Conservation (phyloP, 1,140 invertebrate genomes). For the Drosophila athabasca region DNA sequence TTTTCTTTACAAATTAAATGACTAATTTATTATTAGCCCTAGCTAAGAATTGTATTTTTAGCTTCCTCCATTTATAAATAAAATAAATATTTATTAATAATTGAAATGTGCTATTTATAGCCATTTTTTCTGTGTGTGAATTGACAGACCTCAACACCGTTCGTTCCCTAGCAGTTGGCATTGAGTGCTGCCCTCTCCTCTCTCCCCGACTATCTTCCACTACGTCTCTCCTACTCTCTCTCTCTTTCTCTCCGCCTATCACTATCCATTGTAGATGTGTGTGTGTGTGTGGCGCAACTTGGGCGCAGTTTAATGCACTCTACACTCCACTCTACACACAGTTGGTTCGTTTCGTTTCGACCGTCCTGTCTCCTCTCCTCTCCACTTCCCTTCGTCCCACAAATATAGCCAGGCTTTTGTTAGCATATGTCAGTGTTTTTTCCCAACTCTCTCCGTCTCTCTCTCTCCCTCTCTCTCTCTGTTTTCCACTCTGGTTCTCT, state of each 20-base stretch:
- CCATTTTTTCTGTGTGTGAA: too few species aligned
- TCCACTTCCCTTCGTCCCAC: background rate
- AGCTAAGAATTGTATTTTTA: too few species aligned
- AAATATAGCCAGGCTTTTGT: constrained; percentile 51
- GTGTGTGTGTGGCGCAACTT: constrained; percentile 39
- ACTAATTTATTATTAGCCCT: too few species aligned
- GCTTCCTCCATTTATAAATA: too few species aligned
- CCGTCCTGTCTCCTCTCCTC: constrained; percentile 1
- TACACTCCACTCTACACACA: constrained; percentile 52
- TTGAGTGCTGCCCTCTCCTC: too few species aligned
- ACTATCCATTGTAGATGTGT: background rate
- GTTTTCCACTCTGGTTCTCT: constrained; percentile 13
- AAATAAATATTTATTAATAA: too few species aligned
- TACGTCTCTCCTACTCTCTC: background rate
- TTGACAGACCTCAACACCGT: background rate
- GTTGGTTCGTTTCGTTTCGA: constrained; percentile 20
- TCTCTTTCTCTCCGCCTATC: constrained; percentile 6
- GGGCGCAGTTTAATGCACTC: constrained; percentile 73
- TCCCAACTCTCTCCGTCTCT: background rate
- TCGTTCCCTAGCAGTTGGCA: background rate
- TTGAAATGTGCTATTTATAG: too few species aligned
- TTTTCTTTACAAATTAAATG: too few species aligned
- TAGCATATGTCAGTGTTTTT: constrained; percentile 53
- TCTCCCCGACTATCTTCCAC: too few species aligned
- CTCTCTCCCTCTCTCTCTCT: constrained; percentile 16